Percentiles rank a stretch among this genome's conserved stretches.
These are phyloP conservation scores for Lottia scabra DNA, from an alignment of 2,888 invertebrate species.

Conservation along the genomic window DNA sequence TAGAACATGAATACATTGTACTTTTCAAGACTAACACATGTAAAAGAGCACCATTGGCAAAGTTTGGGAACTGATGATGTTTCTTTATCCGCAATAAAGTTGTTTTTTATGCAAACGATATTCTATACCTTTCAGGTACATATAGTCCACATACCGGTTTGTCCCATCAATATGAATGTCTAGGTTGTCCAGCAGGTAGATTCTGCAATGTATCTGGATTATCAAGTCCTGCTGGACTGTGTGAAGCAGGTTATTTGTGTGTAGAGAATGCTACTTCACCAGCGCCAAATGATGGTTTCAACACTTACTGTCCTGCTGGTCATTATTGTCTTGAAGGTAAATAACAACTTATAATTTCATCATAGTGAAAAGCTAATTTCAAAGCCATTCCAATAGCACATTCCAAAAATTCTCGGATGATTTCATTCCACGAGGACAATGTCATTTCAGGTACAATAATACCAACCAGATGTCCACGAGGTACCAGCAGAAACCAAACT, in stretches of 20 bases:
- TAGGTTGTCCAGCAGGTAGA: conserved; percentile 55
- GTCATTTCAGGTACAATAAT: conserved; percentile 44
- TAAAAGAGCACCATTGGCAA: too few species aligned
- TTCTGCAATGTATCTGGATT: conserved; percentile 62
- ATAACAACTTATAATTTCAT: not conserved
- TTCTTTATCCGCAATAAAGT: too few species aligned
- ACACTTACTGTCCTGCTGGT: conserved; percentile 61
- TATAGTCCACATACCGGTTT: conserved; percentile 54
- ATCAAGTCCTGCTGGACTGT: conserved; percentile 49
- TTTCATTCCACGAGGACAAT: too few species aligned
- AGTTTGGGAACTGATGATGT: too few species aligned
- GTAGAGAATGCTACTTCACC: conserved; percentile 49
- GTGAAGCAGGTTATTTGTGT: conserved; percentile 63
- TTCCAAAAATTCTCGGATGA: not conserved
- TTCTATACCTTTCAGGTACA: conserved; percentile 45
- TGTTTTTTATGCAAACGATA: too few species aligned
- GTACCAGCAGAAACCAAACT: conserved; percentile 52
- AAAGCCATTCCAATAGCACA: not conserved
- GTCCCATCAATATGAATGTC: conserved; percentile 44
- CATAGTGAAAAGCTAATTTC: too few species aligned
- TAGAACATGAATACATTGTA: too few species aligned
- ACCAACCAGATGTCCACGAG: conserved; percentile 47
- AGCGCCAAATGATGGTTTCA: conserved; percentile 58
- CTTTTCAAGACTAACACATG: too few species aligned
- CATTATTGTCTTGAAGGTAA: conserved; percentile 63